These are phyloP conservation scores for Lithobates sylvaticus DNA, from an alignment of 2,797 vertebrate species.

Conservation along the genomic window DNA sequence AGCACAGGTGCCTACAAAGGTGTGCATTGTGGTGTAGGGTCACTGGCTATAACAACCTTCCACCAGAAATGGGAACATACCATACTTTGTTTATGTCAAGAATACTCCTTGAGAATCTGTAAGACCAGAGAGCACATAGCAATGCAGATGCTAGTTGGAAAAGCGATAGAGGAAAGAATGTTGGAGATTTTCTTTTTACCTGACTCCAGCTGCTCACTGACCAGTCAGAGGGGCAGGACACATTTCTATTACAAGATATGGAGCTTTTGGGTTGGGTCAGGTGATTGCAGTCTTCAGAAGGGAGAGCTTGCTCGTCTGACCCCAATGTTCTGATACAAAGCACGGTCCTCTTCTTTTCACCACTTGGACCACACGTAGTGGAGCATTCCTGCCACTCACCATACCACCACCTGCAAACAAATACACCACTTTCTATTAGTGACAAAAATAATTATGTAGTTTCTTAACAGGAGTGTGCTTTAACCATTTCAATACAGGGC, in stretches of 20 bases:
- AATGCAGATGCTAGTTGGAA: background rate
- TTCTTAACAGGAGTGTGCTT: no score
- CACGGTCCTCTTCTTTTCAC: constrained; percentile 87
- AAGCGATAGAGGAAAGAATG: background rate
- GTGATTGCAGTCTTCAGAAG: constrained; percentile 85
- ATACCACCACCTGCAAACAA: constrained; percentile 91
- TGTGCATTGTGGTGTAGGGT: no score
- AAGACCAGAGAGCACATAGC: no score
- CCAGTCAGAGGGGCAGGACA: constrained; percentile 91
- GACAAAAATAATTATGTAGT: background rate
- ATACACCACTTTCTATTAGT: background rate
- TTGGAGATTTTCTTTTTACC: constrained; percentile 70
- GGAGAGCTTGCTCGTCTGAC: constrained; percentile 90
- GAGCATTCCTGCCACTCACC: constrained; percentile 96
- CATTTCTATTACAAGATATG: constrained; percentile 89
- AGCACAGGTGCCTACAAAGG: no score
- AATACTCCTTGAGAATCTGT: no score
- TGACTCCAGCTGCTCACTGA: constrained; percentile 89
- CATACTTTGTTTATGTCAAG: no score
- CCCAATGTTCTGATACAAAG: constrained; percentile 89
- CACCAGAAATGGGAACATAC: no score
- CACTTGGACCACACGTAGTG: constrained; percentile 84
- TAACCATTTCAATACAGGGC: no score
- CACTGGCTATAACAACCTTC: no score
- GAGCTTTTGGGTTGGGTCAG: constrained; percentile 89